Evolutionary conservation across 37 sponge, comb jelly and placozoan species (phyloP).

Genomic region (Hormiphora californensis): DNA sequence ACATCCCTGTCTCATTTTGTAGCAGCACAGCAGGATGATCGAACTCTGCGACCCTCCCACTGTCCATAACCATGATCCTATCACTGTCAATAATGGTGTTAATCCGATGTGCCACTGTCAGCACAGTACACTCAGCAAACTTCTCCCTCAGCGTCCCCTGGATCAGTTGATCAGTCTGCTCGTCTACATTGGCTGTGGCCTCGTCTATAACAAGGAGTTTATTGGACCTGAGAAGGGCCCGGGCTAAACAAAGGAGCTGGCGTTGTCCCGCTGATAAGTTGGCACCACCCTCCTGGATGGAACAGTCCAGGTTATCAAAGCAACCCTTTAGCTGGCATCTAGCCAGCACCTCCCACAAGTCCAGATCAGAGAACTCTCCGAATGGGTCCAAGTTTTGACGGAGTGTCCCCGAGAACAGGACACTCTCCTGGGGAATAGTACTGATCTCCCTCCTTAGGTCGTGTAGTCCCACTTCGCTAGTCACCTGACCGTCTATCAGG

Average conservation of each 20-base stretch:
- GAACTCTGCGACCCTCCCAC: slow-evolving; percentile 57
- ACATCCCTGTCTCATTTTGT: background rate
- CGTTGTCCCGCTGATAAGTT: slow-evolving; percentile 84
- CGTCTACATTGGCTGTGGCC: slow-evolving; percentile 82
- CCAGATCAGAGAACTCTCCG: slow-evolving; percentile 59
- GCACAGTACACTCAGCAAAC: slow-evolving; percentile 62
- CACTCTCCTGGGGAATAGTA: slow-evolving; percentile 91
- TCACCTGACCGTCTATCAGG: slow-evolving; percentile 70
- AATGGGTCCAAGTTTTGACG: slow-evolving; percentile 89
- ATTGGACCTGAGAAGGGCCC: slow-evolving; percentile 72
- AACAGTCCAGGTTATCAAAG: slow-evolving; percentile 55
- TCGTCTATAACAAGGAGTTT: slow-evolving; percentile 78
- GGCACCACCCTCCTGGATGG: slow-evolving; percentile 69
- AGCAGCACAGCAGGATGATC: slow-evolving; percentile 57
- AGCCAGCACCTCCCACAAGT: slow-evolving; percentile 75
- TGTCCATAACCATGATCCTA: slow-evolving; percentile 67
- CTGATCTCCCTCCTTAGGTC: slow-evolving; percentile 70
- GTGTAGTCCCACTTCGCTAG: slow-evolving; percentile 70
- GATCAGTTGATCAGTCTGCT: slow-evolving; percentile 68
- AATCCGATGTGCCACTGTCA: slow-evolving; percentile 68
- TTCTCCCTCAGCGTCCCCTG: slow-evolving; percentile 59
- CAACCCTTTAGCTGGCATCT: slow-evolving; percentile 72
- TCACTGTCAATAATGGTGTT: slow-evolving; percentile 73
- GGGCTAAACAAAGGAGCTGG: slow-evolving; percentile 77
- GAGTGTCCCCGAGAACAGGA: slow-evolving; percentile 83